phyloP scores from a whole-genome alignment of 2,113 vertebrate genomes.

The Prochilodus magdalenae region DNA sequence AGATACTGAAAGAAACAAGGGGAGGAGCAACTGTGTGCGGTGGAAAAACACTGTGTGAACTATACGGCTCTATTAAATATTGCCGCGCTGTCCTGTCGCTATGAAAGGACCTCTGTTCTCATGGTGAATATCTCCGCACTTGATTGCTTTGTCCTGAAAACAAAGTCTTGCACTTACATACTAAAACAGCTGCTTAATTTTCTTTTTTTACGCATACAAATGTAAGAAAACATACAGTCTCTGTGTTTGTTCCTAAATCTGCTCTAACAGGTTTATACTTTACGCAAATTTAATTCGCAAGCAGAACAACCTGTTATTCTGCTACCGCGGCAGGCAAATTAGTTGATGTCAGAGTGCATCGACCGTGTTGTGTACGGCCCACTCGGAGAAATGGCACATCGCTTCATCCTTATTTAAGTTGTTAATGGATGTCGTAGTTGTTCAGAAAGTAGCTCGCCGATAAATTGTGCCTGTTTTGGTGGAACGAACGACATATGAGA shows the following conservation, averaged over 20 bases:
- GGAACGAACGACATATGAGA: too few relatives aligned
- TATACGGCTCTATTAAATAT: not conserved
- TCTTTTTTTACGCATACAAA: not conserved
- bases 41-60: slow-evolving; percentile 62
- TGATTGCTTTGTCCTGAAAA: slow-evolving; percentile 36
- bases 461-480: not conserved
- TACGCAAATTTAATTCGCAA: not conserved
- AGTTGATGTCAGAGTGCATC: slow-evolving; percentile 66
- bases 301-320: not conserved
- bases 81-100: slow-evolving; percentile 25
- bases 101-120: slow-evolving; percentile 70
- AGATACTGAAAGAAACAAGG: too few relatives aligned
- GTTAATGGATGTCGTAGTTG: not conserved
- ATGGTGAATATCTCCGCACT: slow-evolving; percentile 35
- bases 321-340: slow-evolving; percentile 63
- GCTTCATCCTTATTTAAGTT: slow-evolving; percentile 4
- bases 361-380: slow-evolving; percentile 55
- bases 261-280: not conserved
- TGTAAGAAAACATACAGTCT: slow-evolving; percentile 31
- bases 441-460: not conserved
- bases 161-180: not conserved
- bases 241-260: not conserved
- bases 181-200: not conserved
- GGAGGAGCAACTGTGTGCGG: not conserved
- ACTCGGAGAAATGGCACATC: not conserved